phyloP scores from a whole-genome alignment of 2,113 vertebrate genomes.

The Pterocles burchelli region DNA sequence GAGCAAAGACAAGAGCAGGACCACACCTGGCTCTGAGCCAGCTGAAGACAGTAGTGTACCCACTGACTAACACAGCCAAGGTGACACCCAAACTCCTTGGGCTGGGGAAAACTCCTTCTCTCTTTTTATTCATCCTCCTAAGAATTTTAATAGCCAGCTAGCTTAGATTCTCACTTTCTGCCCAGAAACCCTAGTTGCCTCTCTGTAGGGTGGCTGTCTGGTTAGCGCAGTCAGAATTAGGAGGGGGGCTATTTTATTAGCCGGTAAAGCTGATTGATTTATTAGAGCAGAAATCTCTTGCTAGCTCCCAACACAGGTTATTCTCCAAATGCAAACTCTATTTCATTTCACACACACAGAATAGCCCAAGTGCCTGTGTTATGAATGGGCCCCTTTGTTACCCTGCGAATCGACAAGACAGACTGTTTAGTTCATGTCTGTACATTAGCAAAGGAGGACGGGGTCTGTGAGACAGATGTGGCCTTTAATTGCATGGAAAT shows the following conservation, averaged over 20 bases:
- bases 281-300: conserved; percentile 71
- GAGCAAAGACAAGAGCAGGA: background rate
- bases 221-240: background rate
- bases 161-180: background rate
- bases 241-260: conserved; percentile 66
- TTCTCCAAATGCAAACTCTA: conserved; percentile 79
- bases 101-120: background rate
- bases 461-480: conserved; percentile 85
- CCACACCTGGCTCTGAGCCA: background rate
- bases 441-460: conserved; percentile 71
- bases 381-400: conserved; percentile 84
- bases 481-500: conserved; percentile 83
- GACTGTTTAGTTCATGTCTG: conserved; percentile 85
- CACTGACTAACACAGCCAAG: background rate
- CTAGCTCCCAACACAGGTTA: conserved; percentile 74
- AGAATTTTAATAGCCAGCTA: background rate
- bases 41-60: background rate
- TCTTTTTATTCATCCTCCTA: background rate
- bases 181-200: background rate
- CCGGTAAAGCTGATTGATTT: conserved; percentile 77
- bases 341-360: conserved; percentile 67
- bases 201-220: background rate
- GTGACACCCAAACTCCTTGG: background rate
- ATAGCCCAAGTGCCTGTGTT: conserved; percentile 54
- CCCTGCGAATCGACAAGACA: conserved; percentile 74